These are phyloP conservation scores for Coremacera marginata DNA, from an alignment of 2,888 invertebrate genomes.

Conservation along the genomic window DNA sequence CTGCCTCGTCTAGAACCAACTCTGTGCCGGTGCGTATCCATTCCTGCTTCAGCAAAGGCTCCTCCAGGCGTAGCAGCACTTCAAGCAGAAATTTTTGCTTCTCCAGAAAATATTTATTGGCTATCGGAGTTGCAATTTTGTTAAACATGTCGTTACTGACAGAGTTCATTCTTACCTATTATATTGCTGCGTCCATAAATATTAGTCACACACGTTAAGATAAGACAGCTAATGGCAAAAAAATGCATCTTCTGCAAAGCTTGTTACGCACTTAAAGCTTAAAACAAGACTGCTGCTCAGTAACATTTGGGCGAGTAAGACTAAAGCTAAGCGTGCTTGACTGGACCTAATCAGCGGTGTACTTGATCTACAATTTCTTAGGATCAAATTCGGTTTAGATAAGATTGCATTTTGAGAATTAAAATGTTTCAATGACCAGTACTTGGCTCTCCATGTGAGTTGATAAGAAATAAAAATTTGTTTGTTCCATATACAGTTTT, in stretches of 20 bases:
- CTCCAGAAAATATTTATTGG: conserved; percentile 49
- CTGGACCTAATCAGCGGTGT: too few relatives aligned
- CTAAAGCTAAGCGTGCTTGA: too few relatives aligned
- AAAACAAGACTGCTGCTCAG: too few relatives aligned
- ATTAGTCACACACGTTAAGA: background rate
- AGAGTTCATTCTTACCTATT: background rate
- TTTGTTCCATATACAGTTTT: too few relatives aligned
- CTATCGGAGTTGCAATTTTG: conserved; percentile 24
- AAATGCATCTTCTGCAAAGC: background rate
- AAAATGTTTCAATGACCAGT: too few relatives aligned
- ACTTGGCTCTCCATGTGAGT: too few relatives aligned
- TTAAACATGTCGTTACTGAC: background rate
- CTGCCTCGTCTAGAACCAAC: conserved; percentile 45
- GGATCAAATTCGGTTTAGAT: too few relatives aligned
- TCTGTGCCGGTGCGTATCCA: conserved; percentile 47
- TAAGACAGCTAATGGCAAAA: background rate
- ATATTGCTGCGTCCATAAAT: background rate
- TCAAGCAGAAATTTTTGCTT: conserved; percentile 50
- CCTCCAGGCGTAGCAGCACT: conserved; percentile 49
- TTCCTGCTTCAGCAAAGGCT: conserved; percentile 47
- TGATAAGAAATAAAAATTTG: background rate
- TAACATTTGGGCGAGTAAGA: too few relatives aligned
- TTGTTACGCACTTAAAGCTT: background rate
- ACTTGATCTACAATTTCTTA: too few relatives aligned
- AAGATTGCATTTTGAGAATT: too few relatives aligned